These are phyloP conservation scores for Ammodytes dubius DNA, from an alignment of 2,113 vertebrate species.

Conservation along the genomic window DNA sequence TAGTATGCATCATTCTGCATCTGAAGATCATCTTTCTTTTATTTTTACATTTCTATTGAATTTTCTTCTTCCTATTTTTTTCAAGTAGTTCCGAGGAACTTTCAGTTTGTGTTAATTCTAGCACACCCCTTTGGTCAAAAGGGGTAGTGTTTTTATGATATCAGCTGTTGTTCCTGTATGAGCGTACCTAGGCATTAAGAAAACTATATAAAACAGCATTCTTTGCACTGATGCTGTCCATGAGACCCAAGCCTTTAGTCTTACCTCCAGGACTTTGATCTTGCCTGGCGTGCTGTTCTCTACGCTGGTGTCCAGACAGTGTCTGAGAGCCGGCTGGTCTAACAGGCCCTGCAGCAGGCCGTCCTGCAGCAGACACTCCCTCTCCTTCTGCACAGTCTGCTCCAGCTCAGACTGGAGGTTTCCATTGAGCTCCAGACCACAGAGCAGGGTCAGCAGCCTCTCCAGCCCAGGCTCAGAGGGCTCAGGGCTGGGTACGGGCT, in stretches of 20 bases:
- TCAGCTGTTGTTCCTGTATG: too few relatives aligned
- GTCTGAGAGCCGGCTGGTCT: constrained; percentile 81
- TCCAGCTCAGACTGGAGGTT: constrained; percentile 90
- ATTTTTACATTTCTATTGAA: neutral
- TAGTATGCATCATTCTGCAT: neutral
- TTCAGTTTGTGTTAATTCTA: too few relatives aligned
- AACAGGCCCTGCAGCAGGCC: constrained; percentile 90
- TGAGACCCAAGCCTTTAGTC: neutral
- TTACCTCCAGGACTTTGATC: constrained; percentile 94
- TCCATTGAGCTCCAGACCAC: constrained; percentile 90
- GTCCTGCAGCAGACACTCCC: constrained; percentile 87
- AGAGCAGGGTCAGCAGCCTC: constrained; percentile 88
- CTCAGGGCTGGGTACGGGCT: constrained; percentile 13
- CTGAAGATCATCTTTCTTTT: neutral
- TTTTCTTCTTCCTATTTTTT: neutral
- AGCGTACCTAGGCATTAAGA: too few relatives aligned
- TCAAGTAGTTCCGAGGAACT: too few relatives aligned
- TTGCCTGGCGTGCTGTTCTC: constrained; percentile 87
- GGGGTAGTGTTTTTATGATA: too few relatives aligned
- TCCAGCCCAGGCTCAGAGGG: constrained; percentile 81
- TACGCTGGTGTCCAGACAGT: constrained; percentile 88
- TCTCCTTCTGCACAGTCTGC: constrained; percentile 87
- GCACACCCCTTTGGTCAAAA: too few relatives aligned
- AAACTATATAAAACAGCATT: too few relatives aligned
- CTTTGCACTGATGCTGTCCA: too few relatives aligned